Percentiles rank a stretch among this genome's conserved stretches.
Conservation (phyloP, 2,797 vertebrate species). For the Clangula hyemalis region DNA sequence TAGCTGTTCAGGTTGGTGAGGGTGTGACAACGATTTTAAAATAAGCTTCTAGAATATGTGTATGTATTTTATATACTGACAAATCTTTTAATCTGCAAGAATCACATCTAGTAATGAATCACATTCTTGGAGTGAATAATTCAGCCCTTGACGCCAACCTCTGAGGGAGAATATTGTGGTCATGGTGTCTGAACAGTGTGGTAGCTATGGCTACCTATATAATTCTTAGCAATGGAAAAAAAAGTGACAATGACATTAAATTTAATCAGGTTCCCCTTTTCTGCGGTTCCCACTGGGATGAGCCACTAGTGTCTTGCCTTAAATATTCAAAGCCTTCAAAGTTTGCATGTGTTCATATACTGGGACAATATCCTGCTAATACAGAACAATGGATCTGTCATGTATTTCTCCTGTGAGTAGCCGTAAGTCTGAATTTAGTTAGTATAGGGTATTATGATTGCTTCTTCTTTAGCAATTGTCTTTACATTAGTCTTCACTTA, state of each 20-base stretch:
- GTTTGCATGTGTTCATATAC: conserved; percentile 83
- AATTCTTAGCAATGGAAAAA: conserved; percentile 90
- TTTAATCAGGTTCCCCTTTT: conserved; percentile 98
- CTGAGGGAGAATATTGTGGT: conserved; percentile 88
- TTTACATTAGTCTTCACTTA: conserved; percentile 75
- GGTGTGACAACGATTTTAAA: neutral
- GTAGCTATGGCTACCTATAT: conserved; percentile 98
- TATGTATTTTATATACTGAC: conserved; percentile 69
- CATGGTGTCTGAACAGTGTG: conserved; percentile 92
- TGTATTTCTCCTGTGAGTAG: conserved; percentile 80
- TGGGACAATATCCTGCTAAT: conserved; percentile 84
- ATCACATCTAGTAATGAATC: conserved; percentile 80
- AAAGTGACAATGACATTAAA: conserved; percentile 98
- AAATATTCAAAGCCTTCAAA: conserved; percentile 86
- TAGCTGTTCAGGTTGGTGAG: conserved; percentile 1
- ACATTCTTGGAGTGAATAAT: conserved; percentile 83
- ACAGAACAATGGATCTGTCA: conserved; percentile 86
- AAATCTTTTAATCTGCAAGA: conserved; percentile 77
- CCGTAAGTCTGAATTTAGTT: conserved; percentile 76
- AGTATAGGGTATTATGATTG: conserved; percentile 75
- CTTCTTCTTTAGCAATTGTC: conserved; percentile 71
- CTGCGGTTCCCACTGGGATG: conserved; percentile 91
- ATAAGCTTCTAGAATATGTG: conserved; percentile 28
- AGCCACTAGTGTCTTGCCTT: conserved; percentile 85
- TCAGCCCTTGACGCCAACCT: conserved; percentile 82